A percentile compares a stretch with the other conserved stretches of the same genome.
phyloP scores from a whole-genome alignment of 2,113 vertebrate genomes.

The Heteronetta atricapilla region DNA sequence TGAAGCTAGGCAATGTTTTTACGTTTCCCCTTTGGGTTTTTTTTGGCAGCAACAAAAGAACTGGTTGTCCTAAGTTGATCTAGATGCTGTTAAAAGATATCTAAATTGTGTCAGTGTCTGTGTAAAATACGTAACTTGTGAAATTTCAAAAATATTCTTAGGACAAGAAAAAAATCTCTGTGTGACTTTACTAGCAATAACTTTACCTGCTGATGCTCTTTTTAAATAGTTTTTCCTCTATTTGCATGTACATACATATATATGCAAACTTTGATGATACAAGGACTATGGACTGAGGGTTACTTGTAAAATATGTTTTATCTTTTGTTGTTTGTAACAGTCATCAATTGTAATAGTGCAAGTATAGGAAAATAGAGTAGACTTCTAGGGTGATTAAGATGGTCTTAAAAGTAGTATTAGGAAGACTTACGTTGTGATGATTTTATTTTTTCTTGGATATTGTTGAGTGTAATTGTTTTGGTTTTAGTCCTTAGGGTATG shows the following conservation, averaged over 20 bases:
- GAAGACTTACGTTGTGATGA: neutral
- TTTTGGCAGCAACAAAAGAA: neutral
- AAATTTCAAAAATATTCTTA: neutral
- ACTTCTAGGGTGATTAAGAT: neutral
- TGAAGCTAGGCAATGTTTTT: neutral
- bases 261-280: neutral
- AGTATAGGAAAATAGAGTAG: neutral
- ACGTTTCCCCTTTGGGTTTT: fast-evolving
- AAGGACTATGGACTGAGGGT: fast-evolving
- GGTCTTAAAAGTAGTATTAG: neutral
- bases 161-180: neutral
- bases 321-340: neutral
- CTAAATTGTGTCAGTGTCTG: neutral
- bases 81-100: neutral
- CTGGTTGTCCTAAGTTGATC: fast-evolving
- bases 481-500: neutral
- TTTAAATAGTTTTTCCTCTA: neutral
- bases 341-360: neutral
- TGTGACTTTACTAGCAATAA: neutral
- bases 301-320: neutral
- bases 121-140: neutral
- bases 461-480: neutral
- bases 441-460: neutral
- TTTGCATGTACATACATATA: neutral
- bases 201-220: neutral